Evolutionary conservation across 2,888 invertebrate genomes (phyloP), one percentile per base, ranked within the genome.

Genomic region (Drosophila niveifrons): DNA sequence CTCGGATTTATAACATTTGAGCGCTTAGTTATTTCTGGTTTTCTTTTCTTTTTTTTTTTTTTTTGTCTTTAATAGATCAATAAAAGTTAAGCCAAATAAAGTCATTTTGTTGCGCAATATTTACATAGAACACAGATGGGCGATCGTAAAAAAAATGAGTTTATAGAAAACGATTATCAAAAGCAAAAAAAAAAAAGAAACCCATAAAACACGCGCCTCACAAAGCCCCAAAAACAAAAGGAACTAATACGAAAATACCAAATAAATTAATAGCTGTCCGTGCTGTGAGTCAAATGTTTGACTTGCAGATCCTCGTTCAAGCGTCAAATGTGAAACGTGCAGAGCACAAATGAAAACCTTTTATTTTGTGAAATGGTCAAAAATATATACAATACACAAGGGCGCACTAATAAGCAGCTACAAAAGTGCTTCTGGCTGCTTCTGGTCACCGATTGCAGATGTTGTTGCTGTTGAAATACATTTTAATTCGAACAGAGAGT

Each of bases 351-450:
- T 43, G 57, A 61, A 55, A 62, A 59, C 15, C 48, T 50, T 46
- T 47, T 55, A 17, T 4, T 4, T 29, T 18, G 9, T 8, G 11
- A 36, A 44, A 36, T 13, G 50, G 61, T 47, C 64, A 75, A 78
- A 72, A 61, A 67, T 72, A 88, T 64, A 67, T 67, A 88, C 81
- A 77, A 67, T 67, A 88, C 81, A 77, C 56, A 75, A 72, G 61
- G 73, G 73, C 69, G 66, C 76, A 73, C 89, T 88, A 90, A 88
- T 88, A 90, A 88, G 88, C 89, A 76, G 84, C 80, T 88, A 71
- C 78, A 78, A 87, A 86, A 88, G 75, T 83, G 90, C 89, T 88
- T 83, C 86, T 90, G 90, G 87, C 90, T 90, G 87, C 86, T 86
- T 86, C 85, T 88, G 86, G 88, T 85, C 88, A 82, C 75, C 78